Percentiles rank a stretch among this genome's conserved stretches.
Conservation (phyloP, 2,797 vertebrate species). For the Mormyrus proboscirostris region DNA sequence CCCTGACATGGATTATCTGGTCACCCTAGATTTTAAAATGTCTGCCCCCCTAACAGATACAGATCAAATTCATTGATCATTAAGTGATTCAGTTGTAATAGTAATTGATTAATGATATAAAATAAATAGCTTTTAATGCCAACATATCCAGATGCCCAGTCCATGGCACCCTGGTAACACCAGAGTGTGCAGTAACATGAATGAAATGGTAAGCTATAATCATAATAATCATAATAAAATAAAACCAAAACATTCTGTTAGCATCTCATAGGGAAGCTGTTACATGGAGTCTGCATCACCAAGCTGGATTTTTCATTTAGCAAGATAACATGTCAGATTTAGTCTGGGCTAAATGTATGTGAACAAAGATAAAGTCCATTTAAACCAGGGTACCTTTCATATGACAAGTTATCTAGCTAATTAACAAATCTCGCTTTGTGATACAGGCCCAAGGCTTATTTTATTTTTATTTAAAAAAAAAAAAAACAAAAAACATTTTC, state of each 20-base stretch:
- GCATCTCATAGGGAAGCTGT: neutral
- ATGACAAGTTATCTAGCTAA: neutral
- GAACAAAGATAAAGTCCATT: neutral
- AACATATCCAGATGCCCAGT: neutral
- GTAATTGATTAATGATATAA: neutral
- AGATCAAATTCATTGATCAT: neutral
- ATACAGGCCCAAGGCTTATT: neutral
- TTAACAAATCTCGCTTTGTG: neutral
- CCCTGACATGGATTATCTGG: neutral
- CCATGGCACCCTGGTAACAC: neutral
- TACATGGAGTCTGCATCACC: neutral
- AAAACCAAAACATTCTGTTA: neutral
- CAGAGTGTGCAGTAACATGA: neutral
- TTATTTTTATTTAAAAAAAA: neutral
- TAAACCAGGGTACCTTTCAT: neutral
- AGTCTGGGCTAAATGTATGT: neutral
- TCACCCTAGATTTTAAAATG: neutral
- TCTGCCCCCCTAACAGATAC: neutral
- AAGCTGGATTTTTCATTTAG: neutral
- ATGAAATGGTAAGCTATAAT: neutral
- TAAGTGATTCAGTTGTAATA: neutral
- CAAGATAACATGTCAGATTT: neutral
- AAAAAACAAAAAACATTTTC: neutral
- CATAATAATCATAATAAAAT: neutral
- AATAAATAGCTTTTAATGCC: neutral